A percentile compares a stretch with the other conserved stretches of the same genome.
phyloP scores from a whole-genome alignment of 2,113 vertebrate species.

The Chlorodrepanis virens region DNA sequence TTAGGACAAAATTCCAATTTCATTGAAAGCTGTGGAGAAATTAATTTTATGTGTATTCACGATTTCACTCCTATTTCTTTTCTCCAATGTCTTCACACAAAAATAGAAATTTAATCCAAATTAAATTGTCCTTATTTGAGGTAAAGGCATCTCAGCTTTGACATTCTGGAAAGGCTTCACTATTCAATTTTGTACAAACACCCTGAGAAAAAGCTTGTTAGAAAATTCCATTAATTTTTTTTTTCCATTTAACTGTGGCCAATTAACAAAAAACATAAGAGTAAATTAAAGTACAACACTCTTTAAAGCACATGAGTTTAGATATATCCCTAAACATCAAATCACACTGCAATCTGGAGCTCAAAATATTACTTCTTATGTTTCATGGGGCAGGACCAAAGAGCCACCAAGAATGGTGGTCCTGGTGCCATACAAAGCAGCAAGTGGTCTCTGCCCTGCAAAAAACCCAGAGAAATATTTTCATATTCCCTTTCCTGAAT shows the following conservation, averaged over 20 bases:
- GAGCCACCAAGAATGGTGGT: neutral
- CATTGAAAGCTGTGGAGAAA: neutral
- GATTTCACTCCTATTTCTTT: neutral
- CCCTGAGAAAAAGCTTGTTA: neutral
- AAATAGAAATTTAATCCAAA: neutral
- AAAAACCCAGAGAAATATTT: neutral
- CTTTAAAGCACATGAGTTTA: neutral
- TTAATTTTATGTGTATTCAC: neutral
- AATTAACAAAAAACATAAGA: neutral
- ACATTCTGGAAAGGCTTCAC: neutral
- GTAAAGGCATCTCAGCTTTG: neutral
- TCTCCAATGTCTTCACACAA: neutral
- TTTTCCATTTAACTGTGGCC: neutral
- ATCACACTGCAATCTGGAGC: neutral
- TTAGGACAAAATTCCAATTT: neutral
- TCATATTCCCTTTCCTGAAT: neutral
- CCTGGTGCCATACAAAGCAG: neutral
- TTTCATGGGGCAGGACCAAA: neutral
- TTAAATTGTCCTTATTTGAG: neutral
- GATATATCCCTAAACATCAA: neutral
- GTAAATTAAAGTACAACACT: neutral
- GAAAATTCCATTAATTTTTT: neutral
- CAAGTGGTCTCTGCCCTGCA: neutral
- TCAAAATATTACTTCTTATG: neutral
- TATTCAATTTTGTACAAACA: neutral